Percentiles rank a stretch among this genome's conserved stretches.
Conservation (phyloP, 2,797 vertebrate species). For the Ctenosaura bakeri region DNA sequence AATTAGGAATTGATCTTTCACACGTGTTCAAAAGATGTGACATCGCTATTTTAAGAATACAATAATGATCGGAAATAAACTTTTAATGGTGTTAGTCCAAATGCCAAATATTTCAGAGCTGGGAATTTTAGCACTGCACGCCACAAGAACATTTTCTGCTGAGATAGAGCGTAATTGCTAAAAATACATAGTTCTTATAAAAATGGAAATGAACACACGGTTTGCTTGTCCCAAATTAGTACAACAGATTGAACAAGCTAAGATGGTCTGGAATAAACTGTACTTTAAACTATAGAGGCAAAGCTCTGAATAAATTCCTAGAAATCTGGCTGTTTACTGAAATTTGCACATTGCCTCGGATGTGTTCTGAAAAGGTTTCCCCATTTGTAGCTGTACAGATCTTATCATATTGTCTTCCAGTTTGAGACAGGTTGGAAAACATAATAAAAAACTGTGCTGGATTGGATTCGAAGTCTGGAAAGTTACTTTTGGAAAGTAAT, state of each 20-base stretch:
- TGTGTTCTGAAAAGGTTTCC: slow-evolving; percentile 13
- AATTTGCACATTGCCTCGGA: neutral
- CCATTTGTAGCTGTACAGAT: slow-evolving; percentile 13
- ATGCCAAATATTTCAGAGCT: slow-evolving; percentile 69
- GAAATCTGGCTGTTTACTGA: slow-evolving; percentile 28
- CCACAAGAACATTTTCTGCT: slow-evolving; percentile 66
- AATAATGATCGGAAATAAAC: slow-evolving; percentile 72
- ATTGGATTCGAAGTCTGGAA: neutral
- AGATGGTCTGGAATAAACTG: slow-evolving; percentile 25
- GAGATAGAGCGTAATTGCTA: slow-evolving; percentile 49
- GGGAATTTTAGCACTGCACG: slow-evolving; percentile 65
- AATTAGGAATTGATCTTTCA: slow-evolving; percentile 44
- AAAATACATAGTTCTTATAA: slow-evolving; percentile 64
- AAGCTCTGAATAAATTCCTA: slow-evolving; percentile 36
- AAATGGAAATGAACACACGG: slow-evolving; percentile 56
- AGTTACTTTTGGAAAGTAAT: too few relatives aligned
- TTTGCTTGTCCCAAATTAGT: slow-evolving; percentile 29
- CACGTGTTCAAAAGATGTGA: slow-evolving; percentile 60
- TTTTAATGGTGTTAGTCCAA: slow-evolving; percentile 66
- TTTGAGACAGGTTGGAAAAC: slow-evolving; percentile 16
- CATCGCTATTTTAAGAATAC: slow-evolving; percentile 64
- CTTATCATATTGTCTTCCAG: neutral
- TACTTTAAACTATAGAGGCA: slow-evolving; percentile 29
- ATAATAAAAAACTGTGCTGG: neutral
- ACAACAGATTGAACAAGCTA: slow-evolving; percentile 3